Conservation (phyloP, 2,888 invertebrate genomes). For the Uropetala carovei region DNA sequence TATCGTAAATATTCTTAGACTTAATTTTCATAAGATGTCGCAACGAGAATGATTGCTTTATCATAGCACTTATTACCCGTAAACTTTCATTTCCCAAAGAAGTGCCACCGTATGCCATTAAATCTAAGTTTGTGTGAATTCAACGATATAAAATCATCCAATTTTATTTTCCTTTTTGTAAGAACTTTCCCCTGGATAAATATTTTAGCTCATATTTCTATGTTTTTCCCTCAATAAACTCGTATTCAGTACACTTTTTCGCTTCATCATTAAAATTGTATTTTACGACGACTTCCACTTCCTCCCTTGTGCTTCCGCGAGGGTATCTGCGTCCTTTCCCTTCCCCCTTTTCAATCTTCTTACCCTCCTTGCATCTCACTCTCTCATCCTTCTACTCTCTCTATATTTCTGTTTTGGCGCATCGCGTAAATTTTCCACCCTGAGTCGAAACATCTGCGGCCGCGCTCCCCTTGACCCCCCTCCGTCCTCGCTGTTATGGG, state of each 20-base stretch:
- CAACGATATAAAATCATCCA: too few species aligned
- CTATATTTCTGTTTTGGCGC: conserved; percentile 19
- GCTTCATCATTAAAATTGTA: neutral
- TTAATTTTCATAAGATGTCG: too few species aligned
- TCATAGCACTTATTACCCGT: too few species aligned
- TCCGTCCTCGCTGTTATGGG: neutral
- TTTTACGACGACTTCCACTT: neutral
- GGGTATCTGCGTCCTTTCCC: neutral
- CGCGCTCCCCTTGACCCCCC: neutral
- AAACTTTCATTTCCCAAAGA: too few species aligned
- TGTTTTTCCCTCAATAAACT: too few species aligned
- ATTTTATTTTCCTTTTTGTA: too few species aligned
- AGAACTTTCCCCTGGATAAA: too few species aligned
- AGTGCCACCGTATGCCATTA: too few species aligned
- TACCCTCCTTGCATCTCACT: neutral
- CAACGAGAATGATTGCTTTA: too few species aligned
- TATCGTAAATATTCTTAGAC: too few species aligned
- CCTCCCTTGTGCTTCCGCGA: neutral
- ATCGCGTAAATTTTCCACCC: conserved; percentile 12
- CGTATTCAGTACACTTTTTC: neutral
- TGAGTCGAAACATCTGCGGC: conserved; percentile 16
- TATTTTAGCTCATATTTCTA: too few species aligned
- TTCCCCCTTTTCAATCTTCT: neutral
- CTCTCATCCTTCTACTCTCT: neutral
- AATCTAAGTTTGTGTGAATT: too few species aligned